Base-by-base conservation (phyloP, 2,113 vertebrate species). In the Indicator maculatus region DNA sequence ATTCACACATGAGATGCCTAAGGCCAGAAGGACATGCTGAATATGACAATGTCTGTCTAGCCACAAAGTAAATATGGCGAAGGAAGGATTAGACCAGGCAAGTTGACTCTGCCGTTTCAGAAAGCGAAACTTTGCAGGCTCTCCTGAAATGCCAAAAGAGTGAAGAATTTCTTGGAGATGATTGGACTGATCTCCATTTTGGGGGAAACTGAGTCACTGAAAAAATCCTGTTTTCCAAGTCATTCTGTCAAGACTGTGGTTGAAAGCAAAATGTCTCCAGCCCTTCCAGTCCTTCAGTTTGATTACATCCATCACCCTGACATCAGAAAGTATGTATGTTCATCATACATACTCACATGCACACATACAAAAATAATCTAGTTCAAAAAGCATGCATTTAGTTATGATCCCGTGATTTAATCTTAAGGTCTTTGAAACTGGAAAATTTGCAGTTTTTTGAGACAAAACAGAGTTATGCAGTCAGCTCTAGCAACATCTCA, bases 21-120 rank as follows among this genome's bases (percentile, higher is more conserved):
- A 41, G 93, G 76, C 76, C 75, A 83, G 92, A 70, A 94, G 88
- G 83, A 80, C 70, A 33, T 31, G 73, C 66, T 86, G 91, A 87
- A 80, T 93, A 76, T 52, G 59, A 86, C 55, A 80, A 85, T n/a
- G 66, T 76, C 92, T 92, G 79, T 91, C 93, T 90, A 91, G 89
- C 83, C 94, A 96, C 88, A 93, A 74, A 96, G 92, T 83, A 93
- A 84, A 91, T 89, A 85, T 5, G 56, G 67, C 55, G 64, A 86
- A 50, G 50, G 55, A 31, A 89, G 76, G 88, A 92, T 88, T 86
- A 71, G 75, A 64, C 41, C 72, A 79, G 71, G 71, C 81, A 89
- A 78, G 89, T 26, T 2, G 55, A 76, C 64, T 52, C 79, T 88
- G 36, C 60, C 53, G 17, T 73, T 96, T 63, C 67, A 88, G 72